phyloP scores from a whole-genome alignment of 2,888 invertebrate genomes.

The Dorcus hopei region DNA sequence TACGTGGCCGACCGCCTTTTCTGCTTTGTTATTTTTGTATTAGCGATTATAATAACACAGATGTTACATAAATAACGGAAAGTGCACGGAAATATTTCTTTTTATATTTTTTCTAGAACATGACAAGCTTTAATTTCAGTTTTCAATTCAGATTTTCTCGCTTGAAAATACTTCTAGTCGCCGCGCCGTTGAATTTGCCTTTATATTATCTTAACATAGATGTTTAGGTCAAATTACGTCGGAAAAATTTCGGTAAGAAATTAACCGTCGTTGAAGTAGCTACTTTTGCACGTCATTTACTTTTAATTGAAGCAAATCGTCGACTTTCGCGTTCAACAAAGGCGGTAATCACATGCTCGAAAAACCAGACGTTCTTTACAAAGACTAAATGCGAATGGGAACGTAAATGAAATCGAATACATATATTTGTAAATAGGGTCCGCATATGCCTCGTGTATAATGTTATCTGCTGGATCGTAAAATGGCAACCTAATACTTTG shows the following conservation, averaged over 20 bases:
- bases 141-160: no score
- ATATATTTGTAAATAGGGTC: constrained; percentile 9
- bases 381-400: constrained; percentile 1
- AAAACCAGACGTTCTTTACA: constrained; percentile 1
- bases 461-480: constrained; percentile 24
- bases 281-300: constrained; percentile 12
- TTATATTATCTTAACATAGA: no score
- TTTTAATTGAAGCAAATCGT: constrained; percentile 9
- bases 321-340: constrained; percentile 12
- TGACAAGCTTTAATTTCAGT: no score
- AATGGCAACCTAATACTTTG: constrained; percentile 24
- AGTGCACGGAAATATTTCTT: neutral
- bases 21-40: constrained; percentile 19
- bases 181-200: no score
- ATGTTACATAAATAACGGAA: constrained; percentile 15
- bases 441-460: constrained; percentile 13
- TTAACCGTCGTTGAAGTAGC: no score
- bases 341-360: constrained; percentile 9
- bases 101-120: no score
- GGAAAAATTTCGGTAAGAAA: no score
- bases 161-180: no score
- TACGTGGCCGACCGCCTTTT: constrained; percentile 6
- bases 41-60: constrained; percentile 22
- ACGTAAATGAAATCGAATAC: constrained; percentile 15
- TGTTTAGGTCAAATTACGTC: no score